Conservation (phyloP, 1,140 invertebrate genomes). For the Condylostylus longicornis region DNA sequence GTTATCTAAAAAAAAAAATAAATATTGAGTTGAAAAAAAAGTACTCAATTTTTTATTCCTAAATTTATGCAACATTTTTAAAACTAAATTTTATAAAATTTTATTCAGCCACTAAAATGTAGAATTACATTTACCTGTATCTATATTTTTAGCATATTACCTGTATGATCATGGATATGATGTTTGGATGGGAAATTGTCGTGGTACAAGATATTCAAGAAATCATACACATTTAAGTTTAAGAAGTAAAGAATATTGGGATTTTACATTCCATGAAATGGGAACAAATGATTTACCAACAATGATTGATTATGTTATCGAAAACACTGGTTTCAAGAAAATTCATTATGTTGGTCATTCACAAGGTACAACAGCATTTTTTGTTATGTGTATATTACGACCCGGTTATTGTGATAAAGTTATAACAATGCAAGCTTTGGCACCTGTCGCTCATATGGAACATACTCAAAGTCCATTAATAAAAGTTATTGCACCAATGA, state of each 20-base stretch:
- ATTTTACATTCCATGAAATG: constrained; percentile 54
- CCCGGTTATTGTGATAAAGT: constrained; percentile 53
- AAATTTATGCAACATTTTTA: too few relatives aligned
- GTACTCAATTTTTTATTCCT: constrained; percentile 32
- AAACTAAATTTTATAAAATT: too few relatives aligned
- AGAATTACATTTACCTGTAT: too few relatives aligned
- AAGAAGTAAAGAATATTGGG: constrained; percentile 31
- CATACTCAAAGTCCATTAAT: constrained; percentile 39
- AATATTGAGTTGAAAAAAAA: too few relatives aligned
- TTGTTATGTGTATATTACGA: constrained; percentile 45
- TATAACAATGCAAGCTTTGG: constrained; percentile 43
- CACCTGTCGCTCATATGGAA: constrained; percentile 42
- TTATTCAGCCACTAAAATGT: too few relatives aligned
- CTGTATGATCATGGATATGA: constrained; percentile 54
- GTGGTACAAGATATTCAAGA: constrained; percentile 50
- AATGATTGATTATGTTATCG: constrained; percentile 48
- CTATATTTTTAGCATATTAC: constrained; percentile 39
- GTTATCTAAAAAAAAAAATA: too few relatives aligned
- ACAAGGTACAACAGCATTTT: constrained; percentile 40
- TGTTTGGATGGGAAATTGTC: constrained; percentile 58
- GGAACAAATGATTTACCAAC: constrained; percentile 54
- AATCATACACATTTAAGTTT: constrained; percentile 39
- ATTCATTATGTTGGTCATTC: constrained; percentile 35
- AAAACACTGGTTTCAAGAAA: constrained; percentile 34
- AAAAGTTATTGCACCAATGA: not conserved